Base-by-base conservation (phyloP, 2,888 invertebrate species). In the Dryadula phaetusa region DNA sequence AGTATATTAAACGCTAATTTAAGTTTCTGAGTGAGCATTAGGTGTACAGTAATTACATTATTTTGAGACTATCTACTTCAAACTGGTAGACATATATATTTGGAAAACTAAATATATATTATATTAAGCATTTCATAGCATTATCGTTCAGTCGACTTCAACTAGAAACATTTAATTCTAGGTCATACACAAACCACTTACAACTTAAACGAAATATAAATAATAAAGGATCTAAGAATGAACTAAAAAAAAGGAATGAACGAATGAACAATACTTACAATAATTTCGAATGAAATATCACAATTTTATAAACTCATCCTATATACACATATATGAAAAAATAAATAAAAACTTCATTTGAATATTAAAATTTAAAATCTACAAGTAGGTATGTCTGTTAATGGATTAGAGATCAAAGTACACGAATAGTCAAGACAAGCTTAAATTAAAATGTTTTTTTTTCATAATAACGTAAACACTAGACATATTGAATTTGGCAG, bases 191-290 rank as follows among this genome's bases (percentile, higher is more conserved):
- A 28, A 49, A n/a, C 28, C 6, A 32, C 3, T 5, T 7, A 37
- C 37, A 10, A 10, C 1, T 14, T 54, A 34, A 34, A 18, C 10
- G 12, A 28, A 14, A 42, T 16, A 16, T 28, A 60, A 44, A 58
- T 7, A 16, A 61, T 12, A 12, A 37, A 66, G 49, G 37, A 56
- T 49, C 60, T 67, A 70, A 64, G 20, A 18, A 62, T 66, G 20
- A 37, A 52, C 49, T 60, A 62, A 67, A 40, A 62, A 67, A 40
- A 60, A 62, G 64, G 70, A 67, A 70, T 64, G 70, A 63, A 56
- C 28, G 47, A 64, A 54, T 62, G 44, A 66, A 54, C 25, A 44
- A 56, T 18, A 37, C 5, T 37, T 10, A 40, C 4, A 56, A 56
- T 56, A 56, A 56, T 22, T 56, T 56, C 56, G 32, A 49, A 60